Evolutionary conservation across 1,140 invertebrate species (phyloP), one percentile per base, ranked within the genome.

Genomic region (Halictus rubicundus): DNA sequence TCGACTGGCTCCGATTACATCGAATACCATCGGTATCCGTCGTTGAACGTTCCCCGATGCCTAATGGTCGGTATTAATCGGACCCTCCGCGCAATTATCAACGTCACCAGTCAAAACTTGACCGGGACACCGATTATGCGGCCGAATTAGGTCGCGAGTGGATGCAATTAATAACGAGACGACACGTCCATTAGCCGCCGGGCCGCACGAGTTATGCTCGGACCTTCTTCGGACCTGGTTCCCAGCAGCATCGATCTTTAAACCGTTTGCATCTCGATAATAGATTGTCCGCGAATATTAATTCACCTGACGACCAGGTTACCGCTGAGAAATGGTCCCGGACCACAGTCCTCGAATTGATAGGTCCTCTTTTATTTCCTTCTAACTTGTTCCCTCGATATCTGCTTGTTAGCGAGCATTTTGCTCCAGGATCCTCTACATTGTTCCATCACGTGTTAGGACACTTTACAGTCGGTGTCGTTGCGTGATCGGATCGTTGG

Each of bases 21-120:
- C 68, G 73, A 71, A 81, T 77, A 61, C 68, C 74, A 76, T 39
- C 54, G 74, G 68, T 85, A 87, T 87, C 86, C 32, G 71, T 66
- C 74, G 49, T 72, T 79, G 63, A 66, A 72, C 81, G 73, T 80
- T 81, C 69, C 54, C 54, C 57, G 42, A 73, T 79, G 68, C 49
- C 81, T 88, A 88, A 88, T 87, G 83, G 87, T 76, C 78, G 59
- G 78, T 81, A 86, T 86, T 88, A 88, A 88, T 86, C 78, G 81
- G 39, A 63, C 14, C 61, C 57, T 57, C 68, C 32, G 65, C 52
- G 61, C 78, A 79, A 87, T 87, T 84, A 84, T 87, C 81, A 70
- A 74, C 74, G 66, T 73, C 68, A 78, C 61, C 64, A 61, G 71
- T 75, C 72, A 83, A 86, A 82, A 86, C 80, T 86, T 77, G 73